These are phyloP conservation scores for Hermatobates lingyangjiaoensis DNA, from an alignment of 1,140 invertebrate genomes.

Conservation along the genomic window DNA sequence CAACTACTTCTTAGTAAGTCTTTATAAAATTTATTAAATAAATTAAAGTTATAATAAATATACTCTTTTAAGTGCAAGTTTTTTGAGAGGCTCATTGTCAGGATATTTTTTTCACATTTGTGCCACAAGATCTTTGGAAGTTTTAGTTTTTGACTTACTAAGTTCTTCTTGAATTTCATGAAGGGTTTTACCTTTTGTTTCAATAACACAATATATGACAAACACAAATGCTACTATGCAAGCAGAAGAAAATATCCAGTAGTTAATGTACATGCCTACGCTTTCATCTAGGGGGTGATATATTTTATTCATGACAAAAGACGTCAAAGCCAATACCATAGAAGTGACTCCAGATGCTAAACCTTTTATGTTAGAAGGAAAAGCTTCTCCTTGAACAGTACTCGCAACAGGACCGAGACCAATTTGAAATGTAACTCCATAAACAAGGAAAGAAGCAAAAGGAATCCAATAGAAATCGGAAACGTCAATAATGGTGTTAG, in stretches of 20 bases:
- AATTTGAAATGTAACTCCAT: constrained; percentile 46
- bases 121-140: neutral
- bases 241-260: constrained; percentile 53
- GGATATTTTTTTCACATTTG: neutral
- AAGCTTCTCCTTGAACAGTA: constrained; percentile 51
- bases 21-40: too few species aligned
- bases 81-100: too few species aligned
- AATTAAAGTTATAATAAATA: too few species aligned
- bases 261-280: constrained; percentile 32
- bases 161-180: constrained; percentile 32
- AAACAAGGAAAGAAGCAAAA: constrained; percentile 41
- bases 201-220: constrained; percentile 43
- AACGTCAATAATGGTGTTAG: constrained; percentile 28
- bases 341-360: constrained; percentile 48
- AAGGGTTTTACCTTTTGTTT: constrained; percentile 65
- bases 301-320: constrained; percentile 52
- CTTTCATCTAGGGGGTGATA: constrained; percentile 34
- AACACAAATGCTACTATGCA: constrained; percentile 41
- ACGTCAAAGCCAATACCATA: constrained; percentile 45
- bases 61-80: too few species aligned
- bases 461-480: constrained; percentile 34
- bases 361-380: constrained; percentile 46
- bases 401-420: constrained; percentile 51
- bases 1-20: too few species aligned
- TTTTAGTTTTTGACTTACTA: constrained; percentile 9